Evolutionary conservation across 2,797 vertebrate species (phyloP).

Genomic region (Chaunax sp.): DNA sequence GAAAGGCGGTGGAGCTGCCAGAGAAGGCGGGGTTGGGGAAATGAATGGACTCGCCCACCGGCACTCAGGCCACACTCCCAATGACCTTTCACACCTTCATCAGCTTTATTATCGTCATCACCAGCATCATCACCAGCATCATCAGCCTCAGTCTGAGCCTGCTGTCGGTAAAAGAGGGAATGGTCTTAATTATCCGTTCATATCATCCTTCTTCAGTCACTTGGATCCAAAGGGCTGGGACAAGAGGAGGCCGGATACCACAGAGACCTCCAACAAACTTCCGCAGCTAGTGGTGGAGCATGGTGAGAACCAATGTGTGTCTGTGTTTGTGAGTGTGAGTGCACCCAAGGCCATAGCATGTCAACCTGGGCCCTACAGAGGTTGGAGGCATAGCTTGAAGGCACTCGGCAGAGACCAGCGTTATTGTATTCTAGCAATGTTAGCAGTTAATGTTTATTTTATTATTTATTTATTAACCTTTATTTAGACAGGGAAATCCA

Average conservation of each 20-base stretch:
- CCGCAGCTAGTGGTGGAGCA: conserved; percentile 88
- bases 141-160: conserved; percentile 49
- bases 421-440: not conserved
- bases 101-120: conserved; percentile 90
- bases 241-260: conserved; percentile 75
- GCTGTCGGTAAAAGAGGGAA: conserved; percentile 72
- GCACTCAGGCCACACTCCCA: conserved; percentile 78
- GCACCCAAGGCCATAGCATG: conserved; percentile 9
- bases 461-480: too few relatives aligned
- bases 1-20: conserved; percentile 67
- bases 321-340: conserved; percentile 4
- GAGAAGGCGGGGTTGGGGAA: conserved; percentile 67
- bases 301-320: conserved; percentile 79
- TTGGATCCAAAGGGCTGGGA: conserved; percentile 63
- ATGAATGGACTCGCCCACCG: conserved; percentile 78
- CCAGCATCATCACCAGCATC: conserved; percentile 82
- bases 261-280: conserved; percentile 83
- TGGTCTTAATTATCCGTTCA: conserved; percentile 93
- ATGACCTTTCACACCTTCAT: conserved; percentile 86
- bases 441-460: conserved; percentile 9
- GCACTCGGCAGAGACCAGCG: conserved; percentile 2
- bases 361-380: not conserved
- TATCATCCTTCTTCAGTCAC: conserved; percentile 82
- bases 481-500: too few relatives aligned
- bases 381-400: conserved; percentile 11